phyloP scores from a whole-genome alignment of 2,888 invertebrate species.

The Catocala sponsa region DNA sequence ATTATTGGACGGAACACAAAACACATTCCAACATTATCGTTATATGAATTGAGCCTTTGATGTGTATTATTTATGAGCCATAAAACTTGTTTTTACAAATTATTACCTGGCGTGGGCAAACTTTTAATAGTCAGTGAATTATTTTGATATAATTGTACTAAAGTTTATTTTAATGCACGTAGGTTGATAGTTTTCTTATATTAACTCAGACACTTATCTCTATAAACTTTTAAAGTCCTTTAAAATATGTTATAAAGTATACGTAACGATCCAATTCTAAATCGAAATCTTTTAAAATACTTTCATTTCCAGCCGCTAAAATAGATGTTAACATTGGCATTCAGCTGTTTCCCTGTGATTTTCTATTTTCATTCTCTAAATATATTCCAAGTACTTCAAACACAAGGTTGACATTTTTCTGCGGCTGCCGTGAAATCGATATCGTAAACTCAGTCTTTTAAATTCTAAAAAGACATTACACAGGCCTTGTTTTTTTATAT shows the following conservation, averaged over 20 bases:
- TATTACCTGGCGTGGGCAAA: conserved; percentile 38
- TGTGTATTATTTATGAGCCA: conserved; percentile 45
- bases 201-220: too few relatives aligned
- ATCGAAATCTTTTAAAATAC: conserved; percentile 32
- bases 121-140: conserved; percentile 39
- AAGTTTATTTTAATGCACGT: conserved; percentile 4
- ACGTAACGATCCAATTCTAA: conserved; percentile 17
- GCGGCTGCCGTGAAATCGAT: conserved; percentile 56
- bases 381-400: conserved; percentile 68
- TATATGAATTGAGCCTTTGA: conserved; percentile 35
- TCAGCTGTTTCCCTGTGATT: conserved; percentile 77
- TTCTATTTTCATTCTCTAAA: conserved; percentile 80
- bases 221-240: too few relatives aligned
- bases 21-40: conserved; percentile 27
- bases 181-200: neutral
- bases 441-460: conserved; percentile 57
- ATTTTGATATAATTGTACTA: conserved; percentile 23
- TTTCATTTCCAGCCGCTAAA: conserved; percentile 64
- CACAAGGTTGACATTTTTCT: conserved; percentile 76
- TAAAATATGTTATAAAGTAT: neutral
- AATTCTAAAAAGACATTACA: conserved; percentile 44
- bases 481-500: conserved; percentile 26
- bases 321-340: conserved; percentile 84
- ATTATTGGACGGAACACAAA: conserved; percentile 16
- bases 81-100: conserved; percentile 44